Percentiles rank a stretch among this genome's conserved stretches.
phyloP scores from a whole-genome alignment of 2,113 vertebrate genomes.

The Dicentrarchus labrax region DNA sequence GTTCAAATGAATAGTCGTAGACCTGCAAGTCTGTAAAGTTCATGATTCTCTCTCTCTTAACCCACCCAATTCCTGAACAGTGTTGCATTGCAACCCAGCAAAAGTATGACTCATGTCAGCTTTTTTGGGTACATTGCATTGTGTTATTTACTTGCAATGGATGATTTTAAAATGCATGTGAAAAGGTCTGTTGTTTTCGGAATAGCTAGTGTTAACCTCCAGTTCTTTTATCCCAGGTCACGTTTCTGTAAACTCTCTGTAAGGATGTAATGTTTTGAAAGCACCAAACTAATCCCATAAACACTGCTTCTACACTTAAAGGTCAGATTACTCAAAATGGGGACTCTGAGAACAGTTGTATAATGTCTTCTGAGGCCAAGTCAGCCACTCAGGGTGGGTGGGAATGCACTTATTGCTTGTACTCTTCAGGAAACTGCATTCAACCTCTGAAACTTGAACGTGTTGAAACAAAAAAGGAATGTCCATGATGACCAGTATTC shows the following conservation, averaged over 20 bases:
- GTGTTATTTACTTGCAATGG: background rate
- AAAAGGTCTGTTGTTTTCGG: too few species aligned
- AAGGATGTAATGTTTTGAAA: too few species aligned
- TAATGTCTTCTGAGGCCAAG: background rate
- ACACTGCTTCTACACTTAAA: background rate
- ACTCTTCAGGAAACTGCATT: background rate
- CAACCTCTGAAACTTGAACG: background rate
- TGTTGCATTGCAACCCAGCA: background rate
- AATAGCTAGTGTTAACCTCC: too few species aligned
- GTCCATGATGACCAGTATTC: background rate
- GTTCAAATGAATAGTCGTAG: too few species aligned
- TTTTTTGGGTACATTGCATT: background rate
- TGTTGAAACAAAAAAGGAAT: background rate
- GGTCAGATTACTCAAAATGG: background rate
- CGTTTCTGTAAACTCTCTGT: too few species aligned
- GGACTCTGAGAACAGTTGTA: background rate
- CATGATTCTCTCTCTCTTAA: too few species aligned
- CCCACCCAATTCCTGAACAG: background rate
- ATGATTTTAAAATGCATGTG: background rate
- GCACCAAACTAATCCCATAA: too few species aligned
- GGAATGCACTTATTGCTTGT: background rate
- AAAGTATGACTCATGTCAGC: background rate
- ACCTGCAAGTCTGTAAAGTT: too few species aligned
- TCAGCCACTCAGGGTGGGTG: too few species aligned
- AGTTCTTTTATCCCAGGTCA: too few species aligned